Conservation (phyloP, 1,140 invertebrate species). For the Trinorchestia longiramus region DNA sequence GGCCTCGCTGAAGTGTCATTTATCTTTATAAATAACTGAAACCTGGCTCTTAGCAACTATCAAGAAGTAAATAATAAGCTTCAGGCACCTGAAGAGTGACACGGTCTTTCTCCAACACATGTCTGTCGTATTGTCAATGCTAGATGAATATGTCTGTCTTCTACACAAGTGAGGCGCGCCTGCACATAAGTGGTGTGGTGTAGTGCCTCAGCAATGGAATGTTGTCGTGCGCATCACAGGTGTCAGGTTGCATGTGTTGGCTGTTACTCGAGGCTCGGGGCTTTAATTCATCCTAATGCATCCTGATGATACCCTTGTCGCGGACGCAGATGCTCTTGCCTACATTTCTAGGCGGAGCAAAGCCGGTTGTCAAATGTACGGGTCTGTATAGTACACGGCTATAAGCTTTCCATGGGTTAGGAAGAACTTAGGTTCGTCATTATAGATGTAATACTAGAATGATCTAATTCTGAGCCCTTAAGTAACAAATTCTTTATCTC, state of each 20-base stretch:
- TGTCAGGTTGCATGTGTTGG: not conserved
- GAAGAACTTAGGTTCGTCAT: not conserved
- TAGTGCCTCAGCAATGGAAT: not conserved
- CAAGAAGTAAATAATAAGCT: not conserved
- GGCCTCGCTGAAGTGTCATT: not conserved
- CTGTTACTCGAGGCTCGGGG: slow-evolving; percentile 19
- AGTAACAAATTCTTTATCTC: not conserved
- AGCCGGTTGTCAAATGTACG: not conserved
- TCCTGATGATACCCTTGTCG: slow-evolving; percentile 43
- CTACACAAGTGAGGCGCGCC: not conserved
- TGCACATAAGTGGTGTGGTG: not conserved
- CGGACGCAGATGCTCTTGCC: not conserved
- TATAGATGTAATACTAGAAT: not conserved
- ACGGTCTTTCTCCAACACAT: not conserved
- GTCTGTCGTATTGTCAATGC: not conserved
- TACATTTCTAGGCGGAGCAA: not conserved
- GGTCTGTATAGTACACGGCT: not conserved
- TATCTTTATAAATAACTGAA: not conserved
- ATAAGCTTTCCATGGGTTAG: not conserved
- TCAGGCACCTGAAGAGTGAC: not conserved
- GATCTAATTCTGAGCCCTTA: not conserved
- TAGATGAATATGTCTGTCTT: not conserved
- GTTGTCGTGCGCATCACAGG: not conserved
- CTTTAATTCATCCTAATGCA: slow-evolving; percentile 47
- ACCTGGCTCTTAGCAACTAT: not conserved